Conservation (phyloP, 2,797 vertebrate species). For the Lepilemur septentrionalis region DNA sequence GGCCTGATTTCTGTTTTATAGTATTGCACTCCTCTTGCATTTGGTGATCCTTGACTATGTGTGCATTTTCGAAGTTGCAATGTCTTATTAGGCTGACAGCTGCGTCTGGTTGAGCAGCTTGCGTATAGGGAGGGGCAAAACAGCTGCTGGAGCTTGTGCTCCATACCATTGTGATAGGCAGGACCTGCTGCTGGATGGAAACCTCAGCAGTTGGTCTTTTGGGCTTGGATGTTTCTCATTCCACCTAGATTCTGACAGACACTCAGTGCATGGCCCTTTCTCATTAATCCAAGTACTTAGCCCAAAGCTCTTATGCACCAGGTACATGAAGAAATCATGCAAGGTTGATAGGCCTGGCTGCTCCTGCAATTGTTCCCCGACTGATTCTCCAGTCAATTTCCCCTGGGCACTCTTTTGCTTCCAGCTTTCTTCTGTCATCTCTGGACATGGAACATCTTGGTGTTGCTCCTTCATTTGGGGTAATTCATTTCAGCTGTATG, state of each 20-base stretch:
- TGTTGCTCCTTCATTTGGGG: background rate
- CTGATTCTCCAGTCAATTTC: background rate
- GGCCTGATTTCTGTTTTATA: background rate
- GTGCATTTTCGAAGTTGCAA: background rate
- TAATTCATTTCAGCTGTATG: background rate
- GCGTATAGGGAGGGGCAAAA: background rate
- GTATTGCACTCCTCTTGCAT: background rate
- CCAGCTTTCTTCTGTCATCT: background rate
- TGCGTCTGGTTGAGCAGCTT: background rate
- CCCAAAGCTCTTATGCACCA: background rate
- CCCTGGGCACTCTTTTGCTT: background rate
- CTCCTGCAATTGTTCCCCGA: background rate
- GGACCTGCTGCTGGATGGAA: background rate
- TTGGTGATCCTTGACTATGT: background rate
- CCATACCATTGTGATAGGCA: background rate
- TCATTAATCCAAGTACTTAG: background rate
- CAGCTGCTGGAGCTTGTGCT: background rate
- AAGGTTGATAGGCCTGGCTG: background rate
- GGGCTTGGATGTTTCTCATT: slow-evolving; percentile 42
- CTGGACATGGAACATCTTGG: background rate
- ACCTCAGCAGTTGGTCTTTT: background rate
- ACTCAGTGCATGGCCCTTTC: background rate
- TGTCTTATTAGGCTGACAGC: background rate
- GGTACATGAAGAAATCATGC: background rate
- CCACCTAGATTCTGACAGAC: background rate